Percentiles rank a stretch among this genome's conserved stretches.
These are phyloP conservation scores for Myopa testacea DNA, from an alignment of 2,888 invertebrate species.

Conservation along the genomic window DNA sequence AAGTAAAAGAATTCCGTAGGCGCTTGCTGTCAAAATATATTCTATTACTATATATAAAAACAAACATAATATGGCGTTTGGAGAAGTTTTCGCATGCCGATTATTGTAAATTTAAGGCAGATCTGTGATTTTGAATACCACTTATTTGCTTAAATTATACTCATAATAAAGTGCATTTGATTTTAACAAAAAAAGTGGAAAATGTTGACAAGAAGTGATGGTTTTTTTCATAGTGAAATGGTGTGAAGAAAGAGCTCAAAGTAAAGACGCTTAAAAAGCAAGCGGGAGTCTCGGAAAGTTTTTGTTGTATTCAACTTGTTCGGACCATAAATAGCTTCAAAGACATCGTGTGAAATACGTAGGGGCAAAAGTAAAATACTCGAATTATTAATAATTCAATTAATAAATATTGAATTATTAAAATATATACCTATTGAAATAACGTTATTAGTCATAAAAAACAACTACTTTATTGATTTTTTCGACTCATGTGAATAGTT, in stretches of 20 bases:
- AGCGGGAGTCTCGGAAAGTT: slow-evolving; percentile 5
- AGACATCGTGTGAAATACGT: slow-evolving; percentile 12
- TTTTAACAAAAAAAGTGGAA: background rate
- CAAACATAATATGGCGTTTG: slow-evolving; percentile 32
- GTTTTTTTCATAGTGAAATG: background rate
- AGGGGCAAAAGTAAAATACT: background rate
- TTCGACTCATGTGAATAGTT: no score
- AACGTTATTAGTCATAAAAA: no score
- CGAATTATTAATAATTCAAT: background rate
- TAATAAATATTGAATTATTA: no score
- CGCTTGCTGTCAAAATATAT: slow-evolving; percentile 29
- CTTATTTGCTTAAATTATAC: background rate
- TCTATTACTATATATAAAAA: slow-evolving; percentile 18
- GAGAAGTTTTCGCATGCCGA: slow-evolving; percentile 22
- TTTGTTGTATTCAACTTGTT: slow-evolving; percentile 25
- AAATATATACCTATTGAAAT: no score
- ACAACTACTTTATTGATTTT: no score
- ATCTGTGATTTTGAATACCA: background rate
- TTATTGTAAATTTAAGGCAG: background rate
- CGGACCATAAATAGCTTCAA: slow-evolving; percentile 19
- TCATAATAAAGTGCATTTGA: background rate
- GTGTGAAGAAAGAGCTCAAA: slow-evolving; percentile 12
- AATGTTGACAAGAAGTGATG: slow-evolving; percentile 1
- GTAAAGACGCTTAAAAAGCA: background rate
- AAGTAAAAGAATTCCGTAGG: background rate